Evolutionary conservation across 64 coral and sea anemone species (phyloP).

Genomic region (Montipora foliosa): DNA sequence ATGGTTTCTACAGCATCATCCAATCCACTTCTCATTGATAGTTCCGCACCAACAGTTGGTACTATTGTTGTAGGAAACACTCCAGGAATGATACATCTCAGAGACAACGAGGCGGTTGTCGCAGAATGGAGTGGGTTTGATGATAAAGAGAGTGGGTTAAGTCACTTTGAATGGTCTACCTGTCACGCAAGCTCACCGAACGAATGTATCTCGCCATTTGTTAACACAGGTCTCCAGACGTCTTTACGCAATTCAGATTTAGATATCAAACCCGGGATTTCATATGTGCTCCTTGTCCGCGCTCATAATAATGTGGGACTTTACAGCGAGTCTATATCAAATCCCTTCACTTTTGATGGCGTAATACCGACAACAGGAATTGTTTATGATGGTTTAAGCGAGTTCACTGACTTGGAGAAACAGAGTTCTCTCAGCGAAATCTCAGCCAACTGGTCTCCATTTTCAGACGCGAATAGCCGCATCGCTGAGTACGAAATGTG

Average conservation of each 20-base stretch:
- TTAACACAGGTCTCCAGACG: constrained; percentile 46
- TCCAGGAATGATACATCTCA: too few relatives aligned
- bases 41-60: constrained; percentile 39
- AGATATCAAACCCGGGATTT: constrained; percentile 23
- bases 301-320: constrained; percentile 70
- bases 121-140: constrained; percentile 55
- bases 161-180: constrained; percentile 65
- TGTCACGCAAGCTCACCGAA: not conserved
- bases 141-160: constrained; percentile 61
- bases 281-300: constrained; percentile 49
- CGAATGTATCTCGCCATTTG: constrained; percentile 53
- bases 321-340: constrained; percentile 22
- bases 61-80: constrained; percentile 28
- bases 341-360: constrained; percentile 39
- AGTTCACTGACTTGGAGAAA: constrained; percentile 24
- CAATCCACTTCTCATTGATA: constrained; percentile 43
- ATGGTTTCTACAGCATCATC: not conserved
- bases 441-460: constrained; percentile 77
- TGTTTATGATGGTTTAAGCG: constrained; percentile 44
- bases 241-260: not conserved
- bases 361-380: constrained; percentile 6
- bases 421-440: constrained; percentile 45
- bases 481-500: constrained; percentile 64
- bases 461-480: constrained; percentile 2
- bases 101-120: too few relatives aligned